Conservation (phyloP, 2,113 vertebrate species). For the Crotalus tigris region DNA sequence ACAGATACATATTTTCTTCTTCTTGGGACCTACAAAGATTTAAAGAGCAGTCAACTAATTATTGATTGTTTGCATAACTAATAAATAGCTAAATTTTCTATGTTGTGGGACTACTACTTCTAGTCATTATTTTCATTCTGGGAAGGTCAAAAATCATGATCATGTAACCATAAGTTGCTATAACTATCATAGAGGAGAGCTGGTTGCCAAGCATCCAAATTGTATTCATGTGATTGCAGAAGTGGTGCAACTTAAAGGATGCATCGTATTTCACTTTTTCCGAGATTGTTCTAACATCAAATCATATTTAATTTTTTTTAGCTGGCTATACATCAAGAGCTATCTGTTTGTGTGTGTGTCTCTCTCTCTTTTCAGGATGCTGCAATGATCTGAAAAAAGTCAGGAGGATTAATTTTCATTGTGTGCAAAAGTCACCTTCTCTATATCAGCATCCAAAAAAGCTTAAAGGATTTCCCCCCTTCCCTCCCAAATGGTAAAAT, state of each 20-base stretch:
- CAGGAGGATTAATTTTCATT: background rate
- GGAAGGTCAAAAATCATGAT: background rate
- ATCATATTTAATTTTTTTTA: background rate
- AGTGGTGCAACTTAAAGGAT: background rate
- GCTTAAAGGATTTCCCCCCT: constrained; percentile 20
- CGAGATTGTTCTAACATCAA: background rate
- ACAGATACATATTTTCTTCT: background rate
- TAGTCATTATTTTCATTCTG: background rate
- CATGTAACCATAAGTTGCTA: background rate
- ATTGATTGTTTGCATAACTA: background rate
- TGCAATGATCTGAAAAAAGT: background rate
- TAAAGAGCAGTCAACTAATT: background rate
- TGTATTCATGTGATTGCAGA: background rate
- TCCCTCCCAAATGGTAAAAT: constrained; percentile 37
- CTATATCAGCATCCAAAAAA: constrained; percentile 49
- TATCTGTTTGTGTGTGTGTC: background rate
- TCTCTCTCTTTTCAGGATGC: background rate
- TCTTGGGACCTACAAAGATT: background rate
- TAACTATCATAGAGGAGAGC: background rate
- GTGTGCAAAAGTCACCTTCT: constrained; percentile 16
- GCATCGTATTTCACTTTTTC: background rate
- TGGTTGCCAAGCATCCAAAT: background rate
- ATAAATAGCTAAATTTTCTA: background rate
- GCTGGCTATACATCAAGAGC: background rate
- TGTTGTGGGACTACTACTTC: background rate